Evolutionary conservation across 2,888 invertebrate genomes (phyloP), one percentile per base, ranked within the genome.

Genomic region (Rhamnusium bicolor): DNA sequence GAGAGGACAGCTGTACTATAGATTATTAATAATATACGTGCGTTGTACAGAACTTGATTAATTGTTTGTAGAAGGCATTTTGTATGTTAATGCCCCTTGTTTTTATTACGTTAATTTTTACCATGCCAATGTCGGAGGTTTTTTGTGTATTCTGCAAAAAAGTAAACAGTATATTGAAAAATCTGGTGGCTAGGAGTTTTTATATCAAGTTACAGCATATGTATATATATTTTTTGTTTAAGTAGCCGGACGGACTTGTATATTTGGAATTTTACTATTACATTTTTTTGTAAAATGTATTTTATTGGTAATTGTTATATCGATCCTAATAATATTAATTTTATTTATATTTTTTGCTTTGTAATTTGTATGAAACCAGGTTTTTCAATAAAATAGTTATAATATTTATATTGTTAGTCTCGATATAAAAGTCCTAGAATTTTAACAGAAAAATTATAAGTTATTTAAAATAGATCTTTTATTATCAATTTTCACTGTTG

Each of bases 1-100:
- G 83, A 82, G 81, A 84, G 84, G 85, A 86, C 85, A 86, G 85
- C 86, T 86, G 86, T 87, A 86, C 85, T 84, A 86, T 86, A 86
- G 85, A 84, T 70, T 79, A 77, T 73, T 75, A 80, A 82, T 81
- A 82, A 84, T 84, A 85, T 84, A 85, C 84, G 85, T 86, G 86
- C 85, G 85, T 85, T 87, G 87, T 87, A 87, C 86, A 87, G 86
- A 86, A 84, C 83, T 81, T 78, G 65, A 79, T 81, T 84, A 83
- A 83, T 85, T 85, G 85, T 86, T 86, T 83, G 83, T 84, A 85
- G 82, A 74, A 76, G 84, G 85, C 84, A 83, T 85, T 84, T 83
- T 83, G 79, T 83, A 82, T 81, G 70, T 78, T 82, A 81, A 83
- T 85, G 84, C 84, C 84, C 65, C 61, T 61, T 72, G 67, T 73